A percentile compares a stretch with the other conserved stretches of the same genome.
Conservation (phyloP, 1,140 invertebrate genomes). For the Lepidostoma basale region DNA sequence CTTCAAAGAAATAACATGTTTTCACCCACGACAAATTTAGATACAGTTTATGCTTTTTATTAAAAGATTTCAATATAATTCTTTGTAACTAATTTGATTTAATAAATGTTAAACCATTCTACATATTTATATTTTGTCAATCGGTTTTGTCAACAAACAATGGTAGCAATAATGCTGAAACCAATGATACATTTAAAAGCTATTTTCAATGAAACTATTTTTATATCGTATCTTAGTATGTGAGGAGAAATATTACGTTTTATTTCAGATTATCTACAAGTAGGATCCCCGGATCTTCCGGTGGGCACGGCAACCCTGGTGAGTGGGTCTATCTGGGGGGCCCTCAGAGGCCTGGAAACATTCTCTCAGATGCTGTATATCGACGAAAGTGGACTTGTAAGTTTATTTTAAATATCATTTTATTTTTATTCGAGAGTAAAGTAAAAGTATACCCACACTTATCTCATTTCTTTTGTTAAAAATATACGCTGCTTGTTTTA, state of each 20-base stretch:
- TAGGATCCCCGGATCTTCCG: constrained; percentile 48
- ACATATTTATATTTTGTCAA: background rate
- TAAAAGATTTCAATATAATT: no score
- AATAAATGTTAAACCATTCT: background rate
- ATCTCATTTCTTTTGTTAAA: background rate
- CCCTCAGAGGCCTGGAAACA: constrained; percentile 78
- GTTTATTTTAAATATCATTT: background rate
- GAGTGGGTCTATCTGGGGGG: constrained; percentile 74
- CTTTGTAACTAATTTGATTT: background rate
- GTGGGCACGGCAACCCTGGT: constrained; percentile 46
- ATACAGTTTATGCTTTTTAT: no score
- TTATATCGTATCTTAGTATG: no score
- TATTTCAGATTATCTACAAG: constrained; percentile 51
- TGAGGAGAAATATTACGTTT: no score
- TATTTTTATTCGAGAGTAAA: background rate
- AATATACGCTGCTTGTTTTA: background rate
- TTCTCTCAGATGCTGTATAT: constrained; percentile 73
- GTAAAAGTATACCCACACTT: background rate
- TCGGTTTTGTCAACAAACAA: background rate
- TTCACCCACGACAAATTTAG: no score
- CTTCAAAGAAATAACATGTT: no score
- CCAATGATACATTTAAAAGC: background rate
- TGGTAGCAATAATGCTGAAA: background rate
- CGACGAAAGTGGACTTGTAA: constrained; percentile 31
- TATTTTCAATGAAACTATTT: background rate